Conservation (phyloP, 2,113 vertebrate species). For the Labrus mixtus region DNA sequence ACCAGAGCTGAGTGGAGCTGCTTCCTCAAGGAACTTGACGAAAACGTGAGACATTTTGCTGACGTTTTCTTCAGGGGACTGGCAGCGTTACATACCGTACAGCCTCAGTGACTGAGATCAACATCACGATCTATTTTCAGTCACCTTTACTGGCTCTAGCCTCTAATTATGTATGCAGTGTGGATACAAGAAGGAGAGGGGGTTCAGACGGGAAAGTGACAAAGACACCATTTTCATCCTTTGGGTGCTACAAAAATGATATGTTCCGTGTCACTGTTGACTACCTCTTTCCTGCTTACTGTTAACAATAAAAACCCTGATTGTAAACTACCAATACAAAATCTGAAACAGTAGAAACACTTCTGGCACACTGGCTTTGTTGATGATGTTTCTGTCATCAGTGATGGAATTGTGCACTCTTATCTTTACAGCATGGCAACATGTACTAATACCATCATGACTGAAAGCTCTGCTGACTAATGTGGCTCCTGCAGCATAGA, state of each 20-base stretch:
- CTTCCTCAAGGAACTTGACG: constrained; percentile 44
- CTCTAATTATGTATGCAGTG: constrained; percentile 60
- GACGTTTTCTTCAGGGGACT: constrained; percentile 31
- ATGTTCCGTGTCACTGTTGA: background rate
- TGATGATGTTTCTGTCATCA: too few species aligned
- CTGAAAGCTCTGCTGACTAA: too few species aligned
- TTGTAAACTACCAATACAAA: too few species aligned
- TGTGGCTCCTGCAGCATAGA: too few species aligned
- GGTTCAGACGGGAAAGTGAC: constrained; percentile 33
- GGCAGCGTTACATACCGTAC: constrained; percentile 34
- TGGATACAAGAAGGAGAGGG: constrained; percentile 31
- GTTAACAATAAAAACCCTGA: background rate
- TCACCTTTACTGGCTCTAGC: constrained; percentile 21
- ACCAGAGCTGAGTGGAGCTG: constrained; percentile 1
- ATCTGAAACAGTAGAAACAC: too few species aligned
- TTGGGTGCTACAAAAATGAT: constrained; percentile 16
- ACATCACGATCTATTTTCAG: constrained; percentile 74
- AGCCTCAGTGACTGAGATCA: constrained; percentile 56
- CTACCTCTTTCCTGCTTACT: background rate
- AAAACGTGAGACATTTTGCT: constrained; percentile 41
- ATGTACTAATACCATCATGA: too few species aligned
- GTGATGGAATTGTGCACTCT: background rate
- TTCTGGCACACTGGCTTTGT: too few species aligned
- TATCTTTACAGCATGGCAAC: background rate
- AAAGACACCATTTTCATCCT: constrained; percentile 16